Percentiles rank a stretch among this genome's conserved stretches.
These are phyloP conservation scores for Catocala sponsa DNA, from an alignment of 2,888 invertebrate genomes.

Conservation along the genomic window DNA sequence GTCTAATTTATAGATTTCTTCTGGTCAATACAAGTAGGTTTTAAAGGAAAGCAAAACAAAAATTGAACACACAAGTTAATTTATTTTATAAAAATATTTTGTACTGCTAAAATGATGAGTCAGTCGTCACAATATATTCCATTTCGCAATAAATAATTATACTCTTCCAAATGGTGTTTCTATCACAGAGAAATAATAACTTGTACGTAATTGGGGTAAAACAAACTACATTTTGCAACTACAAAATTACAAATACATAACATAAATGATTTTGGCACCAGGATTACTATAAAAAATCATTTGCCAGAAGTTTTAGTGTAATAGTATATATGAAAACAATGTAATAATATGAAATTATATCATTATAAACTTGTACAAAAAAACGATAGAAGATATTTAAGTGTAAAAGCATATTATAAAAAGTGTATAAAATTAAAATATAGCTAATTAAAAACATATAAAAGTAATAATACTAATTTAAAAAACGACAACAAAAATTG, in stretches of 20 bases:
- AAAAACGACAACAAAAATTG: neutral
- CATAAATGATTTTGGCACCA: constrained; percentile 28
- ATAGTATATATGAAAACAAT: too few species aligned
- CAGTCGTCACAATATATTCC: constrained; percentile 55
- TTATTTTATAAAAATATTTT: constrained; percentile 64
- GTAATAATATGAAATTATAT: too few species aligned
- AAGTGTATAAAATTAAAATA: neutral
- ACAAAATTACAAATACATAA: constrained; percentile 11
- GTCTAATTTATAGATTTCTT: too few species aligned
- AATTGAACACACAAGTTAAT: constrained; percentile 53
- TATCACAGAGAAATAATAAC: constrained; percentile 59
- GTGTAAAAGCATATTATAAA: neutral
- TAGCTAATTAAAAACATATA: too few species aligned
- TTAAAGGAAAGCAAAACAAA: constrained; percentile 20
- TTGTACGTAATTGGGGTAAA: constrained; percentile 12
- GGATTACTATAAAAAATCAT: neutral
- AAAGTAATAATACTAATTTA: neutral
- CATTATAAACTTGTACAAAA: neutral
- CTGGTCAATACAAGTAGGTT: too few species aligned
- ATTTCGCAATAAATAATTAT: constrained; percentile 30
- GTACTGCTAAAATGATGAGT: constrained; percentile 53
- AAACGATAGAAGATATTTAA: neutral
- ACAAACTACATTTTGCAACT: neutral
- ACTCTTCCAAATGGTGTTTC: constrained; percentile 22
- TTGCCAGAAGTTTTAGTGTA: neutral